Evolutionary conservation across 53 echinoderm and acorn worm genomes (phyloP).

Genomic region (Echinarachnius parma): DNA sequence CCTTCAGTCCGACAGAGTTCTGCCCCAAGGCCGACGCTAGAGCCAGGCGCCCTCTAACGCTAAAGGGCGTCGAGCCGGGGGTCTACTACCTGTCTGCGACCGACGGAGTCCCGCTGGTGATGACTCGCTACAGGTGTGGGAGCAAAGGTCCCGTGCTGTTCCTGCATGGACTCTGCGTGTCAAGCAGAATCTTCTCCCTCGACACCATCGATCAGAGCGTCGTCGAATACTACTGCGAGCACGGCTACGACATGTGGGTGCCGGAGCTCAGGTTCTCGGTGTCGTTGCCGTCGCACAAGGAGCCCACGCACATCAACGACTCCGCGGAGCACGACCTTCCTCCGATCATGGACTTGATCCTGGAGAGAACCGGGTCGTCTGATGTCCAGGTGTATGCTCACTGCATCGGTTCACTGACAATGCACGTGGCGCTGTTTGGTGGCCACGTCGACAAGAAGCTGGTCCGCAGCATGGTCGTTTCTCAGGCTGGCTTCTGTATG

Average conservation of each 20-base stretch:
- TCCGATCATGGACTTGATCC: constrained; percentile 11
- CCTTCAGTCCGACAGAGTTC: constrained; percentile 29
- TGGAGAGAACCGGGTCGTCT: constrained; percentile 11
- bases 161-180: constrained; percentile 41
- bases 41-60: constrained; percentile 30
- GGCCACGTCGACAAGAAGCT: constrained; percentile 16
- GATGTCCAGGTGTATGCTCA: constrained; percentile 38
- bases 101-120: constrained; percentile 31
- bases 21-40: constrained; percentile 14
- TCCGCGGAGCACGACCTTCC: constrained; percentile 39
- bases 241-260: constrained; percentile 47
- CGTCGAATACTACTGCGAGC: constrained; percentile 32
- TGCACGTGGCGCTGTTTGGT: constrained; percentile 31
- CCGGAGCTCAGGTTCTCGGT: constrained; percentile 35
- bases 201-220: constrained; percentile 50
- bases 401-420: constrained; percentile 43
- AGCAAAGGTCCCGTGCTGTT: constrained; percentile 41
- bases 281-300: constrained; percentile 21
- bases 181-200: constrained; percentile 32
- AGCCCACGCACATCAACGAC: constrained; percentile 29
- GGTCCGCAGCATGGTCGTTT: constrained; percentile 27
- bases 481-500: constrained; percentile 45
- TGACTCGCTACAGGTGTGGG: constrained; percentile 45
- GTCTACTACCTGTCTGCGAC: constrained; percentile 16
- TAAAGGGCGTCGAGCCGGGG: constrained; percentile 32